Base-by-base conservation (phyloP, 2,797 vertebrate species). In the Enteromius trimaculatus region DNA sequence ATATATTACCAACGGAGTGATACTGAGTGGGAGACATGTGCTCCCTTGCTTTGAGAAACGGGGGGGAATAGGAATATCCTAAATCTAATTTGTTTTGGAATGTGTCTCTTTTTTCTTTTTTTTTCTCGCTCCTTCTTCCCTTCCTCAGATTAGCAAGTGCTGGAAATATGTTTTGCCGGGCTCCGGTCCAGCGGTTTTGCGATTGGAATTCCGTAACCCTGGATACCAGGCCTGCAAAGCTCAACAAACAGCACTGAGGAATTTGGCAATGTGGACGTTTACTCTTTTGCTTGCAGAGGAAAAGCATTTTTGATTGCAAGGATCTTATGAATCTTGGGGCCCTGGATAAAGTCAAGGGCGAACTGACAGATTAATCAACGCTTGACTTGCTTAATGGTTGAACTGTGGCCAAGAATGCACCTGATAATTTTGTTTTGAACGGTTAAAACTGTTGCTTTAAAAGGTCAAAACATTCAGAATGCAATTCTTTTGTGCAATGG, bases 211-310 rank as follows among this genome's bases (percentile, higher is more conserved):
- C 88, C 80, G 86, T 89, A 85, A 82, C 88, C 89, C 79, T 88
- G 87, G 89, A 90, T 92, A 89, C 88, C 71, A 79, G 79, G 87
- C 78, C 89, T 89, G 85, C 87, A 84, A 93, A 89, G 87, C 87
- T 90, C 90, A 92, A 92, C 91, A 93, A 92, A 92, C 90, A 93
- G 88, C 64, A 19, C 80, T 69, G 74, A 92, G 93, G 91, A 93
- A 94, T 93, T 92, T 94, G 92, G 90, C 92, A 88, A 80, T 71
- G 80, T 88, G 90, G 89, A 89, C 84, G 89, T 91, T 90, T 89
- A 31, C 84, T 84, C 88, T 88, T 83, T 81, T 79, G 82, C 83
- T 87, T 86, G 87, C 79, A 75, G 77, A 79, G 79, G 75, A 78
- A 83, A 84, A 83, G 70, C 75, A 19, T 81, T 88, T 87, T 80